phyloP scores from a whole-genome alignment of 2,888 invertebrate species.

The Tipula lateralis region DNA sequence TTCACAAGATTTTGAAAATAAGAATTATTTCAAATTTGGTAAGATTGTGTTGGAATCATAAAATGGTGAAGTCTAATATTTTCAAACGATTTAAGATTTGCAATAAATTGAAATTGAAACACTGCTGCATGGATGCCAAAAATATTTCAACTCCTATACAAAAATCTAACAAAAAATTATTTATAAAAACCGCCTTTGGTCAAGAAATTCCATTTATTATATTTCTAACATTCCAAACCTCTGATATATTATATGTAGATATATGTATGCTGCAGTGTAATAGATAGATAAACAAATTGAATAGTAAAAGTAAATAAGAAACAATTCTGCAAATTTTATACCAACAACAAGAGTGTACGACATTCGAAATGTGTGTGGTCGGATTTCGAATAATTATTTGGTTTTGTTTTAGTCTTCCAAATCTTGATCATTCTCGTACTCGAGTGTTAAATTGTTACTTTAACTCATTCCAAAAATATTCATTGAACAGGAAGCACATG shows the following conservation, averaged over 20 bases:
- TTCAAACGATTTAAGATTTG: too few relatives aligned
- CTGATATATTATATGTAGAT: background rate
- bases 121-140: too few relatives aligned
- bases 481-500: slow-evolving; percentile 24
- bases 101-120: too few relatives aligned
- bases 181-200: background rate
- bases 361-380: background rate
- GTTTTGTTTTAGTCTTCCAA: background rate
- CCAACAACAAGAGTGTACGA: background rate
- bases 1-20: too few relatives aligned
- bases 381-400: background rate
- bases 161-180: too few relatives aligned
- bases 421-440: background rate
- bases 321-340: background rate
- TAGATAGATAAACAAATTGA: background rate
- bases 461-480: background rate
- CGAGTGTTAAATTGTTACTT: background rate
- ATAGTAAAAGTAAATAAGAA: background rate
- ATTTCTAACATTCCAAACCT: background rate
- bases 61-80: too few relatives aligned
- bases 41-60: too few relatives aligned
- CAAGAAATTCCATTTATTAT: background rate
- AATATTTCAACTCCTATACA: too few relatives aligned
- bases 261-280: background rate
- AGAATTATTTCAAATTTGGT: too few relatives aligned